phyloP scores from a whole-genome alignment of 2,113 vertebrate genomes.

The Ia io region DNA sequence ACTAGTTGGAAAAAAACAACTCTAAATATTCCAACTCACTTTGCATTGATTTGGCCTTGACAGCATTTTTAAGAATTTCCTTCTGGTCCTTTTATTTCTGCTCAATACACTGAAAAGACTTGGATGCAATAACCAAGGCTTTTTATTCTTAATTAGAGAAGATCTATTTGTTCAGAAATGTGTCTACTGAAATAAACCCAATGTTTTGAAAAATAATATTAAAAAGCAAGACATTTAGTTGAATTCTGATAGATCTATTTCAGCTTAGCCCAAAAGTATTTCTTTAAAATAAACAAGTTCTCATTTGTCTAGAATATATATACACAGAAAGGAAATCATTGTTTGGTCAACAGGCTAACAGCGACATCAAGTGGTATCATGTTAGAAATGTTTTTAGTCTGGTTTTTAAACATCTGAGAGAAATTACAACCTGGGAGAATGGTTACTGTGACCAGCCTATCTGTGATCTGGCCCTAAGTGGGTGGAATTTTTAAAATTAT shows the following conservation, averaged over 20 bases:
- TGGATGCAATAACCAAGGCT: background rate
- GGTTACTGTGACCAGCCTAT: background rate
- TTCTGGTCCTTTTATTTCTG: slow-evolving; percentile 16
- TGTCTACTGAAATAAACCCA: slow-evolving; percentile 40
- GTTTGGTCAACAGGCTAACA: slow-evolving; percentile 38
- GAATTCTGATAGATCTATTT: slow-evolving; percentile 20
- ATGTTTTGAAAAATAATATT: slow-evolving; percentile 10
- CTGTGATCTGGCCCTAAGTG: background rate
- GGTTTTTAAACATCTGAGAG: background rate
- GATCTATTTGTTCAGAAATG: background rate
- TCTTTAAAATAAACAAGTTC: slow-evolving; percentile 45
- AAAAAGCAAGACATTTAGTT: slow-evolving; percentile 21
- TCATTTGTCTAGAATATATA: background rate
- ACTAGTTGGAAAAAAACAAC: slow-evolving; percentile 43
- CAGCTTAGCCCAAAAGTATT: background rate
- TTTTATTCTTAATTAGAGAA: slow-evolving; percentile 42
- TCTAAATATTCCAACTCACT: slow-evolving; percentile 24
- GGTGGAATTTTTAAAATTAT: background rate
- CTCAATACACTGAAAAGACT: background rate
- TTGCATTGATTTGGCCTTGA: slow-evolving; percentile 45
- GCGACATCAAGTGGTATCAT: slow-evolving; percentile 79
- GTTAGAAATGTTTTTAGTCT: background rate
- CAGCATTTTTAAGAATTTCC: slow-evolving; percentile 21
- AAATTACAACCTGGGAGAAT: background rate
- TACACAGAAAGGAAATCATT: background rate